phyloP scores from a whole-genome alignment of 2,797 vertebrate genomes.

The Zenarchopterus dispar region DNA sequence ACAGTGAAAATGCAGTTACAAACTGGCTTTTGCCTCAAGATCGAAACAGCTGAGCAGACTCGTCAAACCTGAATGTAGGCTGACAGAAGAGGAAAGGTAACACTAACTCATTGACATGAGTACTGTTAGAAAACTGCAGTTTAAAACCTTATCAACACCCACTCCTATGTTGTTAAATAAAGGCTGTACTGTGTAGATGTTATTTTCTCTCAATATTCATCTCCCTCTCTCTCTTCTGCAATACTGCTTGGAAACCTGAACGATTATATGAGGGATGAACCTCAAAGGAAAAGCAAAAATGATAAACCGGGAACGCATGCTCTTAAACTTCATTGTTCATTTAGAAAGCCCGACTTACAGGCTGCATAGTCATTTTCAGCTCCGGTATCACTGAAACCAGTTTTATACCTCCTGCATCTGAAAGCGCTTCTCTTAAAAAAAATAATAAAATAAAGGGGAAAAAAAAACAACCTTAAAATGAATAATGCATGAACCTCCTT shows the following conservation, averaged over 20 bases:
- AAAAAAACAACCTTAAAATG: no score
- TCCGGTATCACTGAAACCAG: constrained; percentile 11
- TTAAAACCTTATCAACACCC: constrained; percentile 9
- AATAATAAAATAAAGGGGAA: no score
- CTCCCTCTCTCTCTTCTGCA: not conserved
- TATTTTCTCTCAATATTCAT: constrained; percentile 10
- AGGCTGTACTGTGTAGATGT: not conserved
- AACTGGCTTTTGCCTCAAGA: constrained; percentile 28
- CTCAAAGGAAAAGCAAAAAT: constrained; percentile 47
- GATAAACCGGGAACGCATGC: constrained; percentile 29
- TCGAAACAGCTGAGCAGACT: constrained; percentile 36
- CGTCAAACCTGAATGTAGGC: constrained; percentile 66
- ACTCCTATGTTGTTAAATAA: not conserved
- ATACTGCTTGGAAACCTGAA: constrained; percentile 18
- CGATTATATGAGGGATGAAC: constrained; percentile 53
- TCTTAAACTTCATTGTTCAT: constrained; percentile 45
- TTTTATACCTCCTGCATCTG: constrained; percentile 9
- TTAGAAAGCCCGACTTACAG: constrained; percentile 22
- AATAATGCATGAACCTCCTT: not conserved
- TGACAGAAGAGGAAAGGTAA: constrained; percentile 17
- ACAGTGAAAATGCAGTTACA: constrained; percentile 33
- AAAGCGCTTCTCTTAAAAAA: not conserved
- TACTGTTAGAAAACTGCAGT: constrained; percentile 3
- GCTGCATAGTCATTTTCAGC: constrained; percentile 1
- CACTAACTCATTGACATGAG: constrained; percentile 10